Percentiles rank a stretch among this genome's conserved stretches.
phyloP scores from a whole-genome alignment of 2,113 vertebrate species.

The Scomber colias region DNA sequence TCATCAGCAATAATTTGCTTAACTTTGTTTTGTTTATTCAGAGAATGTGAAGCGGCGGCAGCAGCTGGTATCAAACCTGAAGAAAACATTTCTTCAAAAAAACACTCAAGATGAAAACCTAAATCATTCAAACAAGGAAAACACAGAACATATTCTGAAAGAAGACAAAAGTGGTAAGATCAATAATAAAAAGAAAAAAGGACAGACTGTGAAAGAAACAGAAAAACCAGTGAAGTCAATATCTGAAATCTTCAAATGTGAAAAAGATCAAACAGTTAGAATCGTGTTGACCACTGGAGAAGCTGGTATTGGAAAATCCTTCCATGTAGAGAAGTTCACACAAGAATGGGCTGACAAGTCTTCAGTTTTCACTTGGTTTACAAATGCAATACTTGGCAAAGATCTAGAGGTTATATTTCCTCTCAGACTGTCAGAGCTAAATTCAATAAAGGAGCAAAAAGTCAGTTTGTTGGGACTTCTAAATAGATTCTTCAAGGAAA shows the following conservation, averaged over 20 bases:
- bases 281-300: slow-evolving; percentile 37
- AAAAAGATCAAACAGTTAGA: background rate
- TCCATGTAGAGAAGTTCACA: background rate
- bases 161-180: background rate
- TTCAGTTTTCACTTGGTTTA: too few relatives aligned
- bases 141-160: slow-evolving; percentile 52
- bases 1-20: background rate
- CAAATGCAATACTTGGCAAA: too few relatives aligned
- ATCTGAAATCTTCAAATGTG: slow-evolving; percentile 23
- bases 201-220: too few relatives aligned
- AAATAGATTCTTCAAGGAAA: background rate
- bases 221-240: background rate
- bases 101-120: background rate
- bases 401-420: too few relatives aligned
- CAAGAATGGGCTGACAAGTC: slow-evolving; percentile 13
- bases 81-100: background rate
- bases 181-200: background rate
- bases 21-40: background rate
- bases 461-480: slow-evolving; percentile 38
- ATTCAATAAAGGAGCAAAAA: background rate
- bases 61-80: slow-evolving; percentile 9
- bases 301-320: slow-evolving; percentile 21
- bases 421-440: background rate
- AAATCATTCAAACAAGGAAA: slow-evolving; percentile 38
- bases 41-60: background rate